Conservation (phyloP, 2,888 invertebrate species). For the Drosophila lacicola region DNA sequence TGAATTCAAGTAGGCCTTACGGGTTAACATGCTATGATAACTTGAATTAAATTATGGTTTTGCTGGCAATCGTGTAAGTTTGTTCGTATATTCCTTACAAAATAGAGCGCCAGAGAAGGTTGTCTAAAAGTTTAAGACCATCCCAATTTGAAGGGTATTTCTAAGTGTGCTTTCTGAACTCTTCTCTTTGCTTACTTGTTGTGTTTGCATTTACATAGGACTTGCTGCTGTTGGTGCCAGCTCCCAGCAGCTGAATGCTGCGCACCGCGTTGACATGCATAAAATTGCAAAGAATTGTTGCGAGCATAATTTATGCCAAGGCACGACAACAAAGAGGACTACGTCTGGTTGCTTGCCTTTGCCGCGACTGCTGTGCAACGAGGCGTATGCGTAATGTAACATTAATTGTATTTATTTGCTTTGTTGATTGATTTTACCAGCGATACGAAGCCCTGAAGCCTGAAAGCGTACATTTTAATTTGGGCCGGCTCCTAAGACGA, state of each 20-base stretch:
- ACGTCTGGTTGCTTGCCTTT: constrained; percentile 9
- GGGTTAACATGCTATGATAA: too few species aligned
- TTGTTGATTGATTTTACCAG: constrained; percentile 71
- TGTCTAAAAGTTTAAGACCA: too few species aligned
- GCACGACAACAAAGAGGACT: constrained; percentile 15
- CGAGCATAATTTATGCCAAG: constrained; percentile 62
- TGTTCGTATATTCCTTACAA: too few species aligned
- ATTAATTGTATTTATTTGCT: constrained; percentile 77
- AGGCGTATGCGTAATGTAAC: constrained; percentile 72
- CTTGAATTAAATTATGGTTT: too few species aligned
- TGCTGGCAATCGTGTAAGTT: too few species aligned
- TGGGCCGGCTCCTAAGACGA: constrained; percentile 8
- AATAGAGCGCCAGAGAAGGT: too few species aligned
- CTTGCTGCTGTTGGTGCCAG: constrained; percentile 16
- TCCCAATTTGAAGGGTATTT: background rate
- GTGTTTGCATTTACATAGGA: constrained; percentile 51
- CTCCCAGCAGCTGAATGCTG: constrained; percentile 6
- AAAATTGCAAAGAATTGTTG: constrained; percentile 63
- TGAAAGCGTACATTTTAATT: constrained; percentile 40
- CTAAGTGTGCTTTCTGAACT: background rate
- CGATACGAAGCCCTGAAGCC: constrained; percentile 1
- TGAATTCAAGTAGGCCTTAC: too few species aligned
- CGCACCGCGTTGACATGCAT: constrained; percentile 67
- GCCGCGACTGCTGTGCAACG: constrained; percentile 31
- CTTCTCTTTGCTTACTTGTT: constrained; percentile 11